These are phyloP conservation scores for Drosophila lacicola DNA, from an alignment of 2,888 invertebrate genomes.

Conservation along the genomic window DNA sequence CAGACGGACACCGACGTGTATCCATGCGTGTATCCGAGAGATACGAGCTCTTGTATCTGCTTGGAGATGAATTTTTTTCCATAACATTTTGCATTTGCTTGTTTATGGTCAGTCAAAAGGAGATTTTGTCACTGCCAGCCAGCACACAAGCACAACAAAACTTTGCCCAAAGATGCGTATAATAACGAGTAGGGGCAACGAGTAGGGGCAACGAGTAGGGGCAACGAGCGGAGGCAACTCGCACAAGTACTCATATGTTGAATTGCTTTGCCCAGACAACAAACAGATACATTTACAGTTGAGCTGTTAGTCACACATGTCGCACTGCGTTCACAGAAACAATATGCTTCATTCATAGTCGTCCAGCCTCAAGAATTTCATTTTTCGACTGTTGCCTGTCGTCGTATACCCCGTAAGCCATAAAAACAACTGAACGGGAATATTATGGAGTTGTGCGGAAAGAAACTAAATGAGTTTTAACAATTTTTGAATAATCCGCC, in stretches of 20 bases:
- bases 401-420: slow-evolving; percentile 6
- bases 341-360: slow-evolving; percentile 47
- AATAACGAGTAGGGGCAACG: slow-evolving; percentile 10
- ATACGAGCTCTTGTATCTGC: slow-evolving; percentile 35
- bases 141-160: slow-evolving; percentile 23
- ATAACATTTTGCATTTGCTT: slow-evolving; percentile 57
- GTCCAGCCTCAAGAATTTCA: slow-evolving; percentile 36
- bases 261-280: slow-evolving; percentile 43
- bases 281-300: slow-evolving; percentile 52
- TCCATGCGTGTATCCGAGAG: slow-evolving; percentile 58
- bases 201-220: background rate
- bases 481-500: no score
- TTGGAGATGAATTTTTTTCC: slow-evolving; percentile 30
- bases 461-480: no score
- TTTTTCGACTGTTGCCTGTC: slow-evolving; percentile 22
- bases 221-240: background rate
- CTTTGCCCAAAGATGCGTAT: slow-evolving; percentile 34
- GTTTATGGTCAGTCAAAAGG: slow-evolving; percentile 54
- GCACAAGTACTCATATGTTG: slow-evolving; percentile 13
- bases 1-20: slow-evolving; percentile 33
- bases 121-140: slow-evolving; percentile 50
- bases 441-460: no score
- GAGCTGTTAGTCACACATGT: slow-evolving; percentile 59
- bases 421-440: background rate
- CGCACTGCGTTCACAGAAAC: slow-evolving; percentile 44